These are phyloP conservation scores for Anser cygnoides DNA, from an alignment of 2,113 vertebrate species.

Conservation along the genomic window DNA sequence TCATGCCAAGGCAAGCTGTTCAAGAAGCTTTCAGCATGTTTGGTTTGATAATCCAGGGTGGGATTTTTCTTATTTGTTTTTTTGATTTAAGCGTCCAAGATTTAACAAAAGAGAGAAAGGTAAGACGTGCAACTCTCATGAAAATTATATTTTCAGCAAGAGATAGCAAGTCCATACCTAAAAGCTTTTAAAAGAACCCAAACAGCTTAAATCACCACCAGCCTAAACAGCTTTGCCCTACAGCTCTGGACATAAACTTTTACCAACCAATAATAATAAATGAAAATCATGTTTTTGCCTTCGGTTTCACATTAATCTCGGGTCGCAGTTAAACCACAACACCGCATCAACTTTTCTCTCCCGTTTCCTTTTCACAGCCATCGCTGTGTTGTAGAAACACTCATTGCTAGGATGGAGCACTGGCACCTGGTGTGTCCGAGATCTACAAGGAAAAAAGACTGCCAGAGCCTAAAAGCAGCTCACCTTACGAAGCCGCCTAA, in stretches of 20 bases:
- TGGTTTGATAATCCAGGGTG: not conserved
- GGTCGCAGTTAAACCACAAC: not conserved
- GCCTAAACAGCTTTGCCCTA: not conserved
- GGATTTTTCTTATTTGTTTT: not conserved
- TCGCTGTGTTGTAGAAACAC: not conserved
- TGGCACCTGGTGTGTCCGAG: fast-evolving
- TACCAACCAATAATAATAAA: not conserved
- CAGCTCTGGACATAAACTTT: not conserved
- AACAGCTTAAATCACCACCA: not conserved
- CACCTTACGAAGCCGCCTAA: not conserved
- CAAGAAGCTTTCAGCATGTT: not conserved
- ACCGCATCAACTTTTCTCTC: not conserved
- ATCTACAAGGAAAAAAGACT: not conserved
- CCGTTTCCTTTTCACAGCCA: not conserved
- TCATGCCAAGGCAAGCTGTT: not conserved
- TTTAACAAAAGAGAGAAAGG: not conserved
- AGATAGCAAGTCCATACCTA: not conserved
- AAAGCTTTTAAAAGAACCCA: not conserved
- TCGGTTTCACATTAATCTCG: not conserved
- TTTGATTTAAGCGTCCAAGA: not conserved
- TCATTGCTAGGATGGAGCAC: not conserved
- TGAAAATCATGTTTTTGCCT: not conserved
- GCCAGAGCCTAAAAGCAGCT: not conserved
- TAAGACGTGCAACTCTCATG: not conserved
- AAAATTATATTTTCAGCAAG: not conserved